Base-by-base conservation (phyloP, 2,888 invertebrate species). In the Taenaris catops region DNA sequence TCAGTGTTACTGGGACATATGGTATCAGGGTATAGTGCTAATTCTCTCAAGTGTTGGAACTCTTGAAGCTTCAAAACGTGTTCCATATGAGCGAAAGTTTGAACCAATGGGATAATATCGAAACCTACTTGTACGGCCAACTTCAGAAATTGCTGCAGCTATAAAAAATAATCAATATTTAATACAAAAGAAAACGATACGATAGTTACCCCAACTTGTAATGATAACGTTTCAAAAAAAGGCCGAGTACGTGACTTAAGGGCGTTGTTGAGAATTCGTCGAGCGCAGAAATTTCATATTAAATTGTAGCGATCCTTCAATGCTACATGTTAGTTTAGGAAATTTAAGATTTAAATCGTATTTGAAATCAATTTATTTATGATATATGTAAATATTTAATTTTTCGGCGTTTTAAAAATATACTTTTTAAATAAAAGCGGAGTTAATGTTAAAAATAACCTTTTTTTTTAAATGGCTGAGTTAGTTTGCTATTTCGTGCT, bases 11-110 rank as follows among this genome's bases (percentile, higher is more conserved):
- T 91, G 0, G 95, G 95, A 50, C 95, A 95, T 7, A 95, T 80
- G 0, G 91, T 91, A 74, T 84, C 89, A 0, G 89, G 88, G 51
- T 89, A 90, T 9, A 70, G 62, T 0, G 71, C 64, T 0, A 89
- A 80, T 72, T 96, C 95, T 46, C 95, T 75, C 29, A 93, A 76
- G 34, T 91, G 87, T 35, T 86, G 75, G 57, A 90, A 94, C 34
- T 91, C 81, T 14, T 90, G 68, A 10, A 93, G 79, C 59, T 96
- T 96, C 26, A 96, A 74, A 0, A 92, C 88, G 74, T 92, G 93
- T 66, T 96, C 95, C 75, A 96, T 75, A 62, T 96, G 96, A 0
- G 95, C 96, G 65, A 95, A 95, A 0, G 94, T 94, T 75, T 95
- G 96, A n/a, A 96, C 79, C 29, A 96, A 70, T 0, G 96, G 96